Evolutionary conservation across 2,888 invertebrate species (phyloP), one percentile per base, ranked within the genome.

Genomic region (Ephialtes manifestator): DNA sequence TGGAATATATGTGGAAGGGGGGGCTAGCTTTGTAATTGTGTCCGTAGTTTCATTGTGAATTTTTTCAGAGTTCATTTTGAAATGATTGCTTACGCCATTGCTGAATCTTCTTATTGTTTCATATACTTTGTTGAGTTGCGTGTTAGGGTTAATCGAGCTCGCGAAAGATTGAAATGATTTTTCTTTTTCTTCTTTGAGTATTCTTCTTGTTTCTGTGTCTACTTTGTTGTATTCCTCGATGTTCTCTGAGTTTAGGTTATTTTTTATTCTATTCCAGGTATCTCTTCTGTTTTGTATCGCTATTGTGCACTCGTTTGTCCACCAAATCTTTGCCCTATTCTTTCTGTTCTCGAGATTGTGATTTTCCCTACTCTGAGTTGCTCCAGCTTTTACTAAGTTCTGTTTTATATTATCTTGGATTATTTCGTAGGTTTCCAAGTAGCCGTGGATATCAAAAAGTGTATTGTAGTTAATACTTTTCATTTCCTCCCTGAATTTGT

Each of bases 11-110:
- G 46, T 39, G 1, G 55, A 71, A 15, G 39, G 60, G 7, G 58
- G 70, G 10, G 65, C 39, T 28, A 82, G 2, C 68, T 77, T 82
- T 11, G 76, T 18, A 20, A 82, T 63, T 4, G 77, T 67, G 24
- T 39, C 35, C 39, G 55, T 1, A 20, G 28, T 53, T 48, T 70
- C 18, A 39, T 28, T 13, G 48, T 55, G 35, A 18, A 31, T 18
- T 58, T 76, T 68, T 75, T 82, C 71, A n/a, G 55, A 53, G 1
- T n/a, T 18, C 20, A 10, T 46, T n/a, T 13, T 15, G 20, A 8
- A 55, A 15, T 68, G 35, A n/a, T 24, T 35, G 46, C 11, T 68
- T n/a, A 43, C 43, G 5, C 46, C 72, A n/a, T 60, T 53, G 46
- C 68, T 81, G 28, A 67, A 68, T 51, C 24, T 63, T 15, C 39